Conservation (phyloP, 2,888 invertebrate genomes). For the Dinocampus coccinellae region DNA sequence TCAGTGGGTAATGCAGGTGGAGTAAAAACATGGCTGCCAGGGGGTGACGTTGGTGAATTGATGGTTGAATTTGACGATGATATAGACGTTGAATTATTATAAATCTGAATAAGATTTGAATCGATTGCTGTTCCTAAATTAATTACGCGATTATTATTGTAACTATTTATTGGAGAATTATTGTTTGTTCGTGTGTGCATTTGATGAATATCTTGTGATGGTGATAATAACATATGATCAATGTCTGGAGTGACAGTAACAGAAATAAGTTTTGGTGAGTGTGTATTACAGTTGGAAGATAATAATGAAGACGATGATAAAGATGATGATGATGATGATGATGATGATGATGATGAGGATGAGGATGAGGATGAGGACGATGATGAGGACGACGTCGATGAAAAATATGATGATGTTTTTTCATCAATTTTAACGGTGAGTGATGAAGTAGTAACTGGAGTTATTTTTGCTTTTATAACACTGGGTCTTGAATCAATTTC, state of each 20-base stretch:
- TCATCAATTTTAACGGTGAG: conserved; percentile 39
- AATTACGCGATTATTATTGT: conserved; percentile 50
- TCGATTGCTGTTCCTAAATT: conserved; percentile 62
- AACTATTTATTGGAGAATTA: conserved; percentile 35
- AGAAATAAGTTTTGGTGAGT: conserved; percentile 65
- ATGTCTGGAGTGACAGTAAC: conserved; percentile 71
- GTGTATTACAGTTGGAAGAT: too few species aligned
- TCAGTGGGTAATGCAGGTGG: conserved; percentile 57
- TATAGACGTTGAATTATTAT: conserved; percentile 55
- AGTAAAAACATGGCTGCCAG: conserved; percentile 54
- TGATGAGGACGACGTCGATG: conserved; percentile 60
- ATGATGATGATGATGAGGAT: conserved; percentile 46
- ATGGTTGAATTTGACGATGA: conserved; percentile 34
- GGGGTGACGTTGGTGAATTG: conserved; percentile 50
- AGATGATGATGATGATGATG: conserved; percentile 58
- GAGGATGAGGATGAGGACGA: conserved; percentile 60
- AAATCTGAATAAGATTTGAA: conserved; percentile 59
- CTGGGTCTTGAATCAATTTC: conserved; percentile 66
- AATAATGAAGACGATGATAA: conserved; percentile 60
- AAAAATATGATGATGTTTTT: conserved; percentile 46
- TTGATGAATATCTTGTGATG: conserved; percentile 51
- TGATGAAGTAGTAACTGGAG: conserved; percentile 67
- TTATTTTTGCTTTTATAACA: conserved; percentile 70
- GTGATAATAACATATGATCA: conserved; percentile 66
- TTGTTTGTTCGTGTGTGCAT: conserved; percentile 34